Evolutionary conservation across 2,888 invertebrate genomes (phyloP).

Genomic region (Sthenelais limicola): DNA sequence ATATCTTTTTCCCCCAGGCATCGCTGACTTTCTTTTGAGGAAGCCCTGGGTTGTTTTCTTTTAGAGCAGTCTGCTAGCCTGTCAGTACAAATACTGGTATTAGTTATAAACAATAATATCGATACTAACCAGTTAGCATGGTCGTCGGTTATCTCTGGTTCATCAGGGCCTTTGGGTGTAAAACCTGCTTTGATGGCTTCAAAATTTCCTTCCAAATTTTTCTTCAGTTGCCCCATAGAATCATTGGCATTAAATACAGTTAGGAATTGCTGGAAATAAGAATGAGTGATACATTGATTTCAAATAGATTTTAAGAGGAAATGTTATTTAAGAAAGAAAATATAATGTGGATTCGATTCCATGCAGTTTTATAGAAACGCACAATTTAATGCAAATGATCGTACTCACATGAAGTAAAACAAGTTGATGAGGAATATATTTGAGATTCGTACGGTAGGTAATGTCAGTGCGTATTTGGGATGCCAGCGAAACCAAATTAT

Average conservation of each 20-base stretch:
- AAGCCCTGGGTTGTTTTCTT: too few relatives aligned
- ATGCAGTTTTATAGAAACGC: too few relatives aligned
- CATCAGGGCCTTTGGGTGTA: neutral
- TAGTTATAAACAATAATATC: too few relatives aligned
- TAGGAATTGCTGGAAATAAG: conserved; percentile 21
- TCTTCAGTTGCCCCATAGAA: conserved; percentile 3
- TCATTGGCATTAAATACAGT: conserved; percentile 7
- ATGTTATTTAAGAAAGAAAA: neutral
- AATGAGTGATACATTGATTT: neutral
- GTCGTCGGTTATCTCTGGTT: neutral
- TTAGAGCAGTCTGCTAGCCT: too few relatives aligned
- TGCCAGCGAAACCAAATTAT: conserved; percentile 57
- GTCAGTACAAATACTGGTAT: too few relatives aligned
- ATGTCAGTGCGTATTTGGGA: conserved; percentile 60
- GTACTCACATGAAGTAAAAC: conserved; percentile 63
- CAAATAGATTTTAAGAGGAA: neutral
- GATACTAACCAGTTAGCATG: conserved; percentile 19
- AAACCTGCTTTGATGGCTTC: neutral
- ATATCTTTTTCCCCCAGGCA: too few relatives aligned
- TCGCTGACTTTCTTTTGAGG: too few relatives aligned
- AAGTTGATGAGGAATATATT: conserved; percentile 64
- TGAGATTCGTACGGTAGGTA: conserved; percentile 55
- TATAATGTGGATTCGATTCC: too few relatives aligned
- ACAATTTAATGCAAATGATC: too few relatives aligned
- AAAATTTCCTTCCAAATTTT: conserved; percentile 16